These are phyloP conservation scores for Polydrusus pterygomalis DNA, from an alignment of 2,888 invertebrate species.

Conservation along the genomic window DNA sequence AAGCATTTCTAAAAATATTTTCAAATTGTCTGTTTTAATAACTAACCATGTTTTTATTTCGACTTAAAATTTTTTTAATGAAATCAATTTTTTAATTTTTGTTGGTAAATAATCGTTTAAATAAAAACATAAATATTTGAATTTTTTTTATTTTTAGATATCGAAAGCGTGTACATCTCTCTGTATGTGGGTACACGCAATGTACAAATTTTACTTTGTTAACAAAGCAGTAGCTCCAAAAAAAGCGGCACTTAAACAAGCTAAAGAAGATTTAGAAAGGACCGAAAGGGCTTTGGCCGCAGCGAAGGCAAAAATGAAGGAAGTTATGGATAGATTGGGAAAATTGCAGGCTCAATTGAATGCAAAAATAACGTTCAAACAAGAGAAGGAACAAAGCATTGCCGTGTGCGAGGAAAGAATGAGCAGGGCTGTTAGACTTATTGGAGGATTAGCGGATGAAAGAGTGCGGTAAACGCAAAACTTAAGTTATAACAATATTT, in stretches of 20 bases:
- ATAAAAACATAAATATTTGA: too few relatives aligned
- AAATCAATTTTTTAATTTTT: too few relatives aligned
- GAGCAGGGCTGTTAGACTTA: slow-evolving; percentile 82
- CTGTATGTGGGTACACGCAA: slow-evolving; percentile 94
- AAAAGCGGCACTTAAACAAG: slow-evolving; percentile 85
- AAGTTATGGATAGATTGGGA: slow-evolving; percentile 85
- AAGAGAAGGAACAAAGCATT: slow-evolving; percentile 83
- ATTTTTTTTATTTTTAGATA: slow-evolving; percentile 73
- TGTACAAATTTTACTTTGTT: slow-evolving; percentile 94
- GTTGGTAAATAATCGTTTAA: too few relatives aligned
- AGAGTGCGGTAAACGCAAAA: slow-evolving; percentile 57
- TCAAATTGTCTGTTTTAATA: too few relatives aligned
- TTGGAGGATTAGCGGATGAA: slow-evolving; percentile 65
- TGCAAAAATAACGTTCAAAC: slow-evolving; percentile 82
- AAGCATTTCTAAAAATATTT: too few relatives aligned
- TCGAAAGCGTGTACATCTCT: slow-evolving; percentile 88
- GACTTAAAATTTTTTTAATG: too few relatives aligned
- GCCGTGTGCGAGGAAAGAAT: slow-evolving; percentile 85
- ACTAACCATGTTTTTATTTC: too few relatives aligned
- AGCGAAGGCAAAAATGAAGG: slow-evolving; percentile 87
- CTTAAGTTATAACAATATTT: too few relatives aligned
- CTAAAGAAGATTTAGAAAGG: slow-evolving; percentile 79
- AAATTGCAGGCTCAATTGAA: slow-evolving; percentile 82
- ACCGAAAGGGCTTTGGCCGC: slow-evolving; percentile 80
- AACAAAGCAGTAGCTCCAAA: slow-evolving; percentile 91